A percentile compares a stretch with the other conserved stretches of the same genome.
These are phyloP conservation scores for Cryptoprocta ferox DNA, from an alignment of 2,797 vertebrate species.

Conservation along the genomic window DNA sequence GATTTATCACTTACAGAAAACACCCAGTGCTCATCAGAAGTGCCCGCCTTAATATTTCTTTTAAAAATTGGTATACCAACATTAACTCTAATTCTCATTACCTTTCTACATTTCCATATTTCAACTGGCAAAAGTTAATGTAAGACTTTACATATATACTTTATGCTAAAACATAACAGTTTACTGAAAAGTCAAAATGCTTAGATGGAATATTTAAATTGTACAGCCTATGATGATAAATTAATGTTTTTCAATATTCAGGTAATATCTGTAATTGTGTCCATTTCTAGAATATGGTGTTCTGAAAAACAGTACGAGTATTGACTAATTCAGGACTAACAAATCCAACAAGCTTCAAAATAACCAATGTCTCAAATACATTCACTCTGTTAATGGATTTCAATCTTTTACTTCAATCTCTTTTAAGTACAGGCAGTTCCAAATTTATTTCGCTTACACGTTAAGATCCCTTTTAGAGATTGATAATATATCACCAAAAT, in stretches of 20 bases:
- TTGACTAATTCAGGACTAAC: background rate
- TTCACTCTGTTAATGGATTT: background rate
- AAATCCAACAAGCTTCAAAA: slow-evolving; percentile 7
- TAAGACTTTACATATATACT: background rate
- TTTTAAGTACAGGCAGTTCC: background rate
- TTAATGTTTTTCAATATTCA: background rate
- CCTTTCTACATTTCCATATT: background rate
- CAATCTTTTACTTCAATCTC: background rate
- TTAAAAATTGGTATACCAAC: background rate
- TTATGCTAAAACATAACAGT: background rate
- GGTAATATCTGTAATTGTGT: background rate
- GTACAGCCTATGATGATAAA: background rate
- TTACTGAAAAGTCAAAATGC: background rate
- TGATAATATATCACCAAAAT: background rate
- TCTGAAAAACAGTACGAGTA: background rate
- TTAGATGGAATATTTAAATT: background rate
- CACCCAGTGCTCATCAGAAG: background rate
- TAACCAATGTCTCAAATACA: background rate
- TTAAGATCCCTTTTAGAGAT: background rate
- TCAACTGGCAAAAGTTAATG: background rate
- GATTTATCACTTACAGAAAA: background rate
- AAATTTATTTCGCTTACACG: background rate
- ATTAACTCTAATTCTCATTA: background rate
- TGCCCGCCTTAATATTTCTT: background rate
- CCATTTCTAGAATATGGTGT: background rate